Evolutionary conservation across 2,113 vertebrate species (phyloP), one percentile per base, ranked within the genome.

Genomic region (Dissostichus mawsoni): DNA sequence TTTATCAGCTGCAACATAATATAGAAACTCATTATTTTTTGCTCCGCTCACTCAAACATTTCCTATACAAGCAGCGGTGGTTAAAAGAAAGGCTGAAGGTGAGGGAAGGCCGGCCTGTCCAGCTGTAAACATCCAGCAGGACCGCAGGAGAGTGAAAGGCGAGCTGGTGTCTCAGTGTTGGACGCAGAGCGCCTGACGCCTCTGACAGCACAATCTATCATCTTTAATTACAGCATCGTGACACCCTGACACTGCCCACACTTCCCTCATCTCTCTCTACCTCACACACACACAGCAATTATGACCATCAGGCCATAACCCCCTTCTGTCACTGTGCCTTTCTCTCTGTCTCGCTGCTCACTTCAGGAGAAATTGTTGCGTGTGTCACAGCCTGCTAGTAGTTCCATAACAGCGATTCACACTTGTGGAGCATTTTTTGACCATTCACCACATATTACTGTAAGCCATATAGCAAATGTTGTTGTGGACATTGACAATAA

Each of bases 141-240:
- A 67, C 64, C 50, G 56, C 57, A 84, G 72, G 68, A 86, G 74
- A 82, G 71, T 53, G 76, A 81, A 85, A 86, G 77, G 84, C 66
- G 57, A 78, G 72, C 75, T 51, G 58, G 82, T 71, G 63, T 92
- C 78, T 92, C 78, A 88, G 82, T 69, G 82, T 79, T 58, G 82
- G 78, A 87, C 58, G 69, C 81, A 76, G 86, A 90, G 84, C 25
- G 16, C 85, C 88, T 80, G 87, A 91, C 69, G 78, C 69, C 63
- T 77, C 84, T 90, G 93, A 94, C 93, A 92, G 92, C 80, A 82
- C 65, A 89, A 94, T 94, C 92, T 89, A 94, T 95, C 92, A 95
- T 94, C 93, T 95, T 95, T 94, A 94, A 95, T 93, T 94, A 94
- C 90, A 88, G 85, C 84, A 59, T 70, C 50, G 83, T 84, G 84